phyloP scores from a whole-genome alignment of 2,797 vertebrate species.

The Sphenopsis melanotis region DNA sequence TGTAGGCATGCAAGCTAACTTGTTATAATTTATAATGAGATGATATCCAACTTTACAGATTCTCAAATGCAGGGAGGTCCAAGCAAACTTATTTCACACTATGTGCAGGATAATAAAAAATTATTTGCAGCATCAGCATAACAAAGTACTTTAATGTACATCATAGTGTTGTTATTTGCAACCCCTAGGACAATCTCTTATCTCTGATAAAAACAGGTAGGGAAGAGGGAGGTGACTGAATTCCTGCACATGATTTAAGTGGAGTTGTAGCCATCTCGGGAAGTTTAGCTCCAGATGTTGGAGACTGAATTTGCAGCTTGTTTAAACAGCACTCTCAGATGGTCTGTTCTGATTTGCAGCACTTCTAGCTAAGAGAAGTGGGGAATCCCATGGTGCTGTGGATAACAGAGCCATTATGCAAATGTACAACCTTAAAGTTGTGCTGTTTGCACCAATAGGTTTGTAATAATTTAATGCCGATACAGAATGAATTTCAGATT shows the following conservation, averaged over 20 bases:
- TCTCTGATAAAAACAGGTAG: background rate
- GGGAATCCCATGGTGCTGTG: background rate
- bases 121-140: background rate
- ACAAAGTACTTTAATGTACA: background rate
- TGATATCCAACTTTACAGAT: background rate
- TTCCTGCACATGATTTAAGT: background rate
- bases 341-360: background rate
- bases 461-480: slow-evolving; percentile 64
- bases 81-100: background rate
- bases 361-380: background rate
- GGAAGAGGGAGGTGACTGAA: background rate
- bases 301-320: background rate
- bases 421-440: background rate
- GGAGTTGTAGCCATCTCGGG: background rate
- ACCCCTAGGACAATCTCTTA: background rate
- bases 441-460: slow-evolving; percentile 70
- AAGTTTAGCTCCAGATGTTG: background rate
- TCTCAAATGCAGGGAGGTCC: background rate
- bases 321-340: background rate
- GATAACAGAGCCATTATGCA: background rate
- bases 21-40: background rate
- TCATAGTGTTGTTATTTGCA: background rate
- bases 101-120: background rate
- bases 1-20: background rate
- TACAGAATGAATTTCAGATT: slow-evolving; percentile 1